These are phyloP conservation scores for Apomyelois bistriatella DNA, from an alignment of 2,888 invertebrate species.

Conservation along the genomic window DNA sequence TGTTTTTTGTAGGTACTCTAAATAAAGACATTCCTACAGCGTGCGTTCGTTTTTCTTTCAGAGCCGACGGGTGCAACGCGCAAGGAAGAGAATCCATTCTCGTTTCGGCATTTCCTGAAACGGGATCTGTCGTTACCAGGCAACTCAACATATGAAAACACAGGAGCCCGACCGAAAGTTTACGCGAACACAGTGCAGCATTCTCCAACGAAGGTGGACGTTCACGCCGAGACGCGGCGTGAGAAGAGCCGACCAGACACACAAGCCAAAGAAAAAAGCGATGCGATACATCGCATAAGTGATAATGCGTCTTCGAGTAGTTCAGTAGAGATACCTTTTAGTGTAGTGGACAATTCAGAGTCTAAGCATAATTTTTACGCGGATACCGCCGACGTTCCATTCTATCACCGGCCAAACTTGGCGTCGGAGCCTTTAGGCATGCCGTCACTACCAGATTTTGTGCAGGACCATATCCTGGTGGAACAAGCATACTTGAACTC, in stretches of 20 bases:
- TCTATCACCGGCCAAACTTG: constrained; percentile 66
- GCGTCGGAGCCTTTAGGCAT: constrained; percentile 73
- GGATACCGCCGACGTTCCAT: constrained; percentile 57
- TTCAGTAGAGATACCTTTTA: constrained; percentile 71
- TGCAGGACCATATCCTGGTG: constrained; percentile 92
- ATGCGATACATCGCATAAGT: constrained; percentile 51
- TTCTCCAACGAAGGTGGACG: constrained; percentile 65
- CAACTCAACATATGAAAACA: constrained; percentile 81
- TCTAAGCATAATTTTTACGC: constrained; percentile 73
- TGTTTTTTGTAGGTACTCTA: constrained; percentile 65
- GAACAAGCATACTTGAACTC: constrained; percentile 86
- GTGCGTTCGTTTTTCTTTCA: constrained; percentile 50
- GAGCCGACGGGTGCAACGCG: constrained; percentile 68
- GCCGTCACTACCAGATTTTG: constrained; percentile 90
- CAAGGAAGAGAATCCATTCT: constrained; percentile 89
- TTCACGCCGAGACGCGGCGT: constrained; percentile 52
- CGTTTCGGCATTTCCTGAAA: constrained; percentile 91
- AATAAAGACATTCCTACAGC: constrained; percentile 54
- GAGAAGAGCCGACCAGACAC: constrained; percentile 56
- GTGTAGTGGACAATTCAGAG: constrained; percentile 70
- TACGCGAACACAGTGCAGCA: constrained; percentile 74
- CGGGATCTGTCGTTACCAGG: constrained; percentile 80
- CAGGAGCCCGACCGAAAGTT: constrained; percentile 90
- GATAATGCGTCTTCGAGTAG: constrained; percentile 67
- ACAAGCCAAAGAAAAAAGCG: constrained; percentile 63